These are phyloP conservation scores for Griposia aprilina DNA, from an alignment of 2,888 invertebrate genomes.

Conservation along the genomic window DNA sequence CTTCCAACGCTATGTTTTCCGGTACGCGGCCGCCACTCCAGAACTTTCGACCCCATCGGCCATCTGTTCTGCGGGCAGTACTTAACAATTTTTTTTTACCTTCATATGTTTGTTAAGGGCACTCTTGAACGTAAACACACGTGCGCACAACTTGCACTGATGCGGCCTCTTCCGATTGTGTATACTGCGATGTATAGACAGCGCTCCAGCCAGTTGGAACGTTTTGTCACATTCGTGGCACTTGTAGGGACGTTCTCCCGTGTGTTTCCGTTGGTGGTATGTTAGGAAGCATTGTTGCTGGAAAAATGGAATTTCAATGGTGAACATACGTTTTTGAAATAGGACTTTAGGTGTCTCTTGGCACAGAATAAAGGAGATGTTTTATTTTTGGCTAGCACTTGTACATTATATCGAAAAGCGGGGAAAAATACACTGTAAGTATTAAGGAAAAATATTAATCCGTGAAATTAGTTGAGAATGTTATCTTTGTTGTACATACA, in stretches of 20 bases:
- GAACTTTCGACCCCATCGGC: neutral
- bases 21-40: neutral
- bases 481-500: too few species aligned
- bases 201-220: slow-evolving; percentile 65
- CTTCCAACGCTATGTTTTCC: too few species aligned
- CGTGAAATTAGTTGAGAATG: too few species aligned
- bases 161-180: slow-evolving; percentile 47
- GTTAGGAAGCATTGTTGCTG: slow-evolving; percentile 70
- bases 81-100: slow-evolving; percentile 50
- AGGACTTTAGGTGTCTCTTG: too few species aligned
- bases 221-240: slow-evolving; percentile 67
- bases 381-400: too few species aligned
- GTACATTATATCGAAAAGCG: too few species aligned
- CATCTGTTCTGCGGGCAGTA: neutral
- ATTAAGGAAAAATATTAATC: too few species aligned
- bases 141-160: slow-evolving; percentile 64
- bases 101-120: slow-evolving; percentile 73
- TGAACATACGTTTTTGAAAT: neutral
- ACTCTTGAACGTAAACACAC: slow-evolving; percentile 66
- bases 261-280: slow-evolving; percentile 74
- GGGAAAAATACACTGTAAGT: too few species aligned
- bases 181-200: slow-evolving; percentile 60
- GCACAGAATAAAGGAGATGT: neutral
- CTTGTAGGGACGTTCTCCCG: slow-evolving; percentile 73
- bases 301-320: neutral